Base-by-base conservation (phyloP, 2,113 vertebrate genomes). In the Centropus bengalensis region DNA sequence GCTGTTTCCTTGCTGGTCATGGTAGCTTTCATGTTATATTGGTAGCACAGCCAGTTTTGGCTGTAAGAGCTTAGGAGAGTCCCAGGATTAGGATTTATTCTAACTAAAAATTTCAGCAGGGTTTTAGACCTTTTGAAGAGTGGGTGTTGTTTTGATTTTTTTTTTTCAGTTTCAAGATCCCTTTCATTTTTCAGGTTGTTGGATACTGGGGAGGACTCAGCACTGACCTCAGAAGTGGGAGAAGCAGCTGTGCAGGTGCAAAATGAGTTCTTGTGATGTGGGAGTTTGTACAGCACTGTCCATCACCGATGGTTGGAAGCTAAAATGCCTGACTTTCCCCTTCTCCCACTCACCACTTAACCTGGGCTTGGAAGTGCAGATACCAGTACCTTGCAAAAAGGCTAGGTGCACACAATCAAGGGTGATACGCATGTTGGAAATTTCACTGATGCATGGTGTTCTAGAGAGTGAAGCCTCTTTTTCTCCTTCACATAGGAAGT, bases 351-450 rank as follows among this genome's bases (percentile, higher is more conserved):
- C n/a, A 17, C 45, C 55, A 20, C 22, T 45, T 51, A 76, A 28
- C 19, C 40, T 56, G 71, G 21, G 19, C 40, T 92, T 40, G 36
- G 38, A 78, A 70, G 20, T 23, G 28, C 27, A 6, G 45, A 12
- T 51, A 64, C n/a, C 6, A 8, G 8, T 59, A 52, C 33, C 47
- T 26, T 47, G 10, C 18, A 30, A 63, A 73, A 58, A 21, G 1
- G 0, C 7, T 52, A 17, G 13, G 36, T 59, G 17, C 14, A 0
- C 13, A 16, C 33, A 40, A 3, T 52, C 12, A 28, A 6, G 27
- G 11, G 18, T 28, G 16, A 9, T 27, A 28, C 44, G 26, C 5
- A 2, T 1, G 3, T 45, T 8, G 54, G 21, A 23, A 45, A 4
- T 58, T 36, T 82, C 42, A 36, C 23, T 19, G 18, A 32, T 17